Evolutionary conservation across 2,888 invertebrate species (phyloP), one percentile per base, ranked within the genome.

Genomic region (Sinotaia quadrata): DNA sequence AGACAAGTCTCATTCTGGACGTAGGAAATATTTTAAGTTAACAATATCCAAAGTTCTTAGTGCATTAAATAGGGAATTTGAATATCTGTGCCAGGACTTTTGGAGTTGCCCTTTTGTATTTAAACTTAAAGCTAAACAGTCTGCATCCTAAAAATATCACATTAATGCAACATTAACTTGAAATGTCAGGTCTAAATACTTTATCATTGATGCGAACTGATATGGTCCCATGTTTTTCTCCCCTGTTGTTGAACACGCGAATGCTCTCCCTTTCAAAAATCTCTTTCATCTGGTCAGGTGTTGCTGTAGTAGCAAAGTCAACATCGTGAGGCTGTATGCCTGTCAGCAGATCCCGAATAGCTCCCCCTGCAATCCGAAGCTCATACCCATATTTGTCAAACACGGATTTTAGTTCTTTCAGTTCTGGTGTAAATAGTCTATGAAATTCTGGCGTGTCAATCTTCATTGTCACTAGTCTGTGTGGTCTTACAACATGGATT

Each of bases 221-320:
- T 61, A 99, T 94, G 0, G 99, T 99, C 0, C 98, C 88, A 80
- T 88, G 88, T 47, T 81, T 80, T 69, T 87, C 86, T 49, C 88
- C 88, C 52, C 82, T 95, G 73, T 91, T 91, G 89, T 99, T 98
- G 29, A 99, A 93, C 94, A 97, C 93, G 74, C 98, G 91, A 33
- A 99, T 91, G 62, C 92, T 90, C 89, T 97, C 96, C 58, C 90
- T 89, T 7, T 90, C 92, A 84, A 98, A 97, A 93, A 98, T 95
- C 44, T 92, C 91, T 86, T 96, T 97, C 98, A 99, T 98, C 90
- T 99, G 91, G 21, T 92, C 91, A 0, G 99, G 99, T 0, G 98
- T 98, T 10, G 99, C 99, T 21, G 94, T 94, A 7, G 98, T 97
- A 0, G 99, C 99, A 90, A 99, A 97, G 89, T 99, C 99, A 60